Conservation (phyloP, 2,888 invertebrate genomes). For the Stenchaetothrips biformis region DNA sequence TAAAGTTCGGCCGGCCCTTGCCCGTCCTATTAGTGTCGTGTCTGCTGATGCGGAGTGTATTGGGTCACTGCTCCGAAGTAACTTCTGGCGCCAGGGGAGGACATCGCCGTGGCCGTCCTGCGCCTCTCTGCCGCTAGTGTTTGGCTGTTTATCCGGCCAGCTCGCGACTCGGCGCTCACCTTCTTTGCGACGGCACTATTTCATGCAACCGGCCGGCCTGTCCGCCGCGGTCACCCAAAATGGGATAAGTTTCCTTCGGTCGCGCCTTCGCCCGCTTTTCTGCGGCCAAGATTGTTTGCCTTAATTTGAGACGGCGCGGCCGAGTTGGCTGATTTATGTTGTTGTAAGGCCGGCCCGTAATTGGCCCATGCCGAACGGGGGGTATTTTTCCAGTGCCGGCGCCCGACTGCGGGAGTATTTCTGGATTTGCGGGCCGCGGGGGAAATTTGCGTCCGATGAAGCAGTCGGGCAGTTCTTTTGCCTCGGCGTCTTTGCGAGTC, state of each 20-base stretch:
- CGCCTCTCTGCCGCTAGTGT: no score
- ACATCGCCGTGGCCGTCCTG: no score
- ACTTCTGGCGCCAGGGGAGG: no score
- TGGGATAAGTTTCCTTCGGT: slow-evolving; percentile 14
- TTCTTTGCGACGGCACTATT: neutral
- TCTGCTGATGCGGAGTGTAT: neutral
- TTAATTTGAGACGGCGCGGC: neutral
- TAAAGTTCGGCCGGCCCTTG: neutral
- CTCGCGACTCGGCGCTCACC: no score
- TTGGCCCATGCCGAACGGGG: neutral
- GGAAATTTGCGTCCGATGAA: neutral
- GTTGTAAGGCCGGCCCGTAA: neutral
- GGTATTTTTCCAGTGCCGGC: neutral
- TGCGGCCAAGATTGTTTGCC: neutral
- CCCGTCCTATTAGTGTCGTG: neutral
- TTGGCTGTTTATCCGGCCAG: no score
- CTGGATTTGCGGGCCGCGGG: neutral
- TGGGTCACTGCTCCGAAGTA: no score
- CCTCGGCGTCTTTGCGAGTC: no score
- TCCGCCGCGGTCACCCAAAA: slow-evolving; percentile 3
- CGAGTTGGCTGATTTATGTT: slow-evolving; percentile 10
- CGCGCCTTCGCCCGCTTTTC: neutral
- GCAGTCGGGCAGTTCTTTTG: no score
- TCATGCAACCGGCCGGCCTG: neutral
- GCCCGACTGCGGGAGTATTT: neutral